These are phyloP conservation scores for Tenthredo distinguenda DNA, from an alignment of 2,888 invertebrate species.

Conservation along the genomic window DNA sequence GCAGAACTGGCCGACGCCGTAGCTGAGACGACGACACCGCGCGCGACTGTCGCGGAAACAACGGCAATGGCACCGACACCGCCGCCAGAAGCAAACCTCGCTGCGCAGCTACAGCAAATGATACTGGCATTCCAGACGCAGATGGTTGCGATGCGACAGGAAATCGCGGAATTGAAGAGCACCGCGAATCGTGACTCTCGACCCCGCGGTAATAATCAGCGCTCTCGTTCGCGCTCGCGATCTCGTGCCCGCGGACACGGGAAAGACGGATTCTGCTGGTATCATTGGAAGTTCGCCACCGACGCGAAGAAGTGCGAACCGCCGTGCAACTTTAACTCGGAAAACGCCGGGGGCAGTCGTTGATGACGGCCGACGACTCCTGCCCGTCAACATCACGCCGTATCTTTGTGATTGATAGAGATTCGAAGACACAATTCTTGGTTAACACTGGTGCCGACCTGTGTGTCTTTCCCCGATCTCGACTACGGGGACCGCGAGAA, in stretches of 20 bases:
- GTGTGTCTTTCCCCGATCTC: constrained; percentile 58
- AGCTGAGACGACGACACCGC: not conserved
- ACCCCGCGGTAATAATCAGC: not conserved
- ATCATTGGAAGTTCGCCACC: constrained; percentile 53
- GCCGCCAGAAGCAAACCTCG: not conserved
- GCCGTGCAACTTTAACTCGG: constrained; percentile 58
- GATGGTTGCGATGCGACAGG: not conserved
- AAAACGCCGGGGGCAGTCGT: constrained; percentile 62
- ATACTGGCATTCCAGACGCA: not conserved
- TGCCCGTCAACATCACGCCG: constrained; percentile 55
- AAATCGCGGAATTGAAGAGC: not conserved
- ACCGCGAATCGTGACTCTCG: too few species aligned
- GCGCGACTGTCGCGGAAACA: not conserved
- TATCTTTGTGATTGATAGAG: constrained; percentile 57
- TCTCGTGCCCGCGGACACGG: not conserved
- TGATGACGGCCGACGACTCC: constrained; percentile 64
- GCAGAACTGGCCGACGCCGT: constrained; percentile 33
- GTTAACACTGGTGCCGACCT: constrained; percentile 62
- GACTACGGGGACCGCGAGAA: constrained; percentile 56
- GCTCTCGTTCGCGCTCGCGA: constrained; percentile 10
- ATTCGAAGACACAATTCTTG: constrained; percentile 55
- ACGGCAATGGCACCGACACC: not conserved
- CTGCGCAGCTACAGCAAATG: not conserved
- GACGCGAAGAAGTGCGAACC: constrained; percentile 47
- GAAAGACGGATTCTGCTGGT: constrained; percentile 54